Conservation (phyloP, 2,888 invertebrate species). For the Congeria kusceri region DNA sequence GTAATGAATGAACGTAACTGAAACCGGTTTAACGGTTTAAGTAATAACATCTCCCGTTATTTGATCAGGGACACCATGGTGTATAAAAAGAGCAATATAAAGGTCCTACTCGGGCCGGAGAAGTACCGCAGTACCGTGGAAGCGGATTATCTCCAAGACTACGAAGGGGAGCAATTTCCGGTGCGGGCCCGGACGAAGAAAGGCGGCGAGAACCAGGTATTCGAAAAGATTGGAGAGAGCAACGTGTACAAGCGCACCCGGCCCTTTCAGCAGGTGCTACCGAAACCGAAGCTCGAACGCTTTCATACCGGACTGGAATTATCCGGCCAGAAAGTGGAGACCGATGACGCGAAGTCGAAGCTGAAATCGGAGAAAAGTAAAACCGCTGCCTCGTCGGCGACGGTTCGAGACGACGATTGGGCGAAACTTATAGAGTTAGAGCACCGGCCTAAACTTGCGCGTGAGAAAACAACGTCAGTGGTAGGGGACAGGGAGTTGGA, state of each 20-base stretch:
- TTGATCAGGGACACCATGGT: conserved; percentile 37
- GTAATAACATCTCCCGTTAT: no score
- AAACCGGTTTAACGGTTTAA: no score
- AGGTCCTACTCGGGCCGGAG: conserved; percentile 59
- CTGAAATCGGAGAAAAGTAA: background rate
- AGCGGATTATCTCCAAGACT: background rate
- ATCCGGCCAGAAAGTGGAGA: conserved; percentile 59
- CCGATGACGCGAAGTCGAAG: conserved; percentile 32
- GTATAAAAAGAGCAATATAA: conserved; percentile 48
- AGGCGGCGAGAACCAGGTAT: conserved; percentile 13
- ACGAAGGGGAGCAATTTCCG: conserved; percentile 14
- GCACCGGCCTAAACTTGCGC: background rate
- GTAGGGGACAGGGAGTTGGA: background rate
- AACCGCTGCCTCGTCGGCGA: conserved; percentile 20
- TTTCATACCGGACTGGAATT: conserved; percentile 62
- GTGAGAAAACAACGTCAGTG: background rate
- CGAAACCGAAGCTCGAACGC: conserved; percentile 40
- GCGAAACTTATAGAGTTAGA: background rate
- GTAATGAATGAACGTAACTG: no score
- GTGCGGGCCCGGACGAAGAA: background rate
- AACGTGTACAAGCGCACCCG: conserved; percentile 66
- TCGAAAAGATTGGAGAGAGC: conserved; percentile 57
- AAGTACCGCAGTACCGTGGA: conserved; percentile 5
- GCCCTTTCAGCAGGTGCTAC: conserved; percentile 39
- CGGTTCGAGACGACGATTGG: background rate